Base-by-base conservation (phyloP, 2,888 invertebrate species). In the Melolontha melolontha region DNA sequence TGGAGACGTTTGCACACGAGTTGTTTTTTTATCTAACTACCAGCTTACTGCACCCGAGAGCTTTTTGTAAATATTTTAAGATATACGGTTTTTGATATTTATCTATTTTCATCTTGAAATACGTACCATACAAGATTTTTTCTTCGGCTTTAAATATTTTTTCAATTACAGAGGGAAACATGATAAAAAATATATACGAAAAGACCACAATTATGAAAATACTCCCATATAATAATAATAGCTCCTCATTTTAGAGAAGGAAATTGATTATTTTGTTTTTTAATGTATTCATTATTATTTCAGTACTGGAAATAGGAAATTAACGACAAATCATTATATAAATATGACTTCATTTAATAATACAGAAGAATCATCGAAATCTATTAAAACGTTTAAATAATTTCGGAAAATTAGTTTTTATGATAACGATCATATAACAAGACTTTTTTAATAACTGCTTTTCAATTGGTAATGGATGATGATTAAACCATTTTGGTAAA, bases 1-100 rank as follows among this genome's bases (percentile, higher is more conserved):
- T 68, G 69, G 68, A 67, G 65, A 68, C 66, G 55, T 69, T 52
- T 63, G 69, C 52, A 70, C 65, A 68, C 71, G 71, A 71, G 72
- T 72, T 54, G 10, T 54, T 17, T 40, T 67, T 69, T 67, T 54
- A 64, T 67, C 52, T 54, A 39, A 14, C 51, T 27, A 41, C 40
- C 52, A 54, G 51, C 55, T 67, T 69, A 68, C 62, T 71, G 54
- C 42, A 54, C 67, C 68, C 68, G 52, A 29, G 64, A 55, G 66
- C 49, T 66, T 64, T 64, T 64, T 67, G 59, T 72, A 69, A 67
- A 70, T 68, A 69, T 66, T 67, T 69, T 67, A 66, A 54, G 51
- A 29, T 8, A 11, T 44, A 44, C 57, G 22, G 41, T 57, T 57
- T 57, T 57, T 57, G 57, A 42, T 57, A 57, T 57, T 57, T 57